Evolutionary conservation across 2,888 invertebrate genomes (phyloP).

Genomic region (Drosophila setosimentum): DNA sequence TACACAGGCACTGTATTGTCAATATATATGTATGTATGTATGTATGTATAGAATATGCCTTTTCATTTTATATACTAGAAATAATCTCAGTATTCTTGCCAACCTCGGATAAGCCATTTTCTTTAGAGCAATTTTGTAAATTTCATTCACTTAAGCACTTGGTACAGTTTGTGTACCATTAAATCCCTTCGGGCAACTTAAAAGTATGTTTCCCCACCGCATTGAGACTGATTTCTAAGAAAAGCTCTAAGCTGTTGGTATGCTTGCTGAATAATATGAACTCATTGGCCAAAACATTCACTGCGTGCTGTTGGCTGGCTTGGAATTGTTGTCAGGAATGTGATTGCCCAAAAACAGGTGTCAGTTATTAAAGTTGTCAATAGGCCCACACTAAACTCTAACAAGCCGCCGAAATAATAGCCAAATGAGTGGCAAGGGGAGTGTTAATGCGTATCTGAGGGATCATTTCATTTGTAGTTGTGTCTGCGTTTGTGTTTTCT

Average conservation of each 20-base stretch:
- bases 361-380: constrained; percentile 52
- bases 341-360: constrained; percentile 62
- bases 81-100: neutral
- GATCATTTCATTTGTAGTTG: constrained; percentile 20
- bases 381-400: constrained; percentile 6
- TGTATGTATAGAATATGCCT: neutral
- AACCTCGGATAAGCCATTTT: neutral
- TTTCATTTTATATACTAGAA: neutral
- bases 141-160: constrained; percentile 16
- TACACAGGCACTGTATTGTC: neutral
- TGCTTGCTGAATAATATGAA: constrained; percentile 11
- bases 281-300: neutral
- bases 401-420: constrained; percentile 37
- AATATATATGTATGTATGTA: neutral
- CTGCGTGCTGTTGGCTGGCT: neutral
- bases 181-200: constrained; percentile 1
- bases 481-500: constrained; percentile 5
- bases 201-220: neutral
- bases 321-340: constrained; percentile 12
- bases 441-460: constrained; percentile 19
- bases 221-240: constrained; percentile 1
- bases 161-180: neutral
- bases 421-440: constrained; percentile 38
- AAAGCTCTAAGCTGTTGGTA: constrained; percentile 3
- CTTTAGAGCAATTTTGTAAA: constrained; percentile 3